Conservation (phyloP, 2,797 vertebrate species). For the Acanthis flammea region DNA sequence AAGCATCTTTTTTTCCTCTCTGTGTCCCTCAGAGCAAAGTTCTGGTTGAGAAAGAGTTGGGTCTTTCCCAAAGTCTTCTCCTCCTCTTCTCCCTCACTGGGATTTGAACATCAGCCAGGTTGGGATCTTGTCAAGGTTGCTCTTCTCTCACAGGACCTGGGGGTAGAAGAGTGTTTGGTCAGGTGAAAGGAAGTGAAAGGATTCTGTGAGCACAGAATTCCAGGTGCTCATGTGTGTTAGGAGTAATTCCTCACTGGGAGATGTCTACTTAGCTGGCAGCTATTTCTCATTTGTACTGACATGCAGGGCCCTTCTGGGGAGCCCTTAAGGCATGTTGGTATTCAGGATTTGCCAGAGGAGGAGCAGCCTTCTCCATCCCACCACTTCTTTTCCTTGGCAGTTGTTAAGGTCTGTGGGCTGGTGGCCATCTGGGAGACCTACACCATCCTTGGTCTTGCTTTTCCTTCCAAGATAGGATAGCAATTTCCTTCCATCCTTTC, state of each 20-base stretch:
- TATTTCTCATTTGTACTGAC: background rate
- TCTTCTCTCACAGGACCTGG: background rate
- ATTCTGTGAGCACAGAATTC: background rate
- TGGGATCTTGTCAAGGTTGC: background rate
- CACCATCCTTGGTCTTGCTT: background rate
- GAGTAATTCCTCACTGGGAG: background rate
- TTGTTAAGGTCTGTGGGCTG: background rate
- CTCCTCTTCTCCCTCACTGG: background rate
- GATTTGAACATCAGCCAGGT: background rate
- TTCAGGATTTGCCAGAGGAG: background rate
- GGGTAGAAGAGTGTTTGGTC: background rate
- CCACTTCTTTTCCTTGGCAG: background rate
- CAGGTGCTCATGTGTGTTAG: background rate
- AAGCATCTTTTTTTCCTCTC: background rate
- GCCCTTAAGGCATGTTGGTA: background rate
- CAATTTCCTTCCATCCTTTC: background rate
- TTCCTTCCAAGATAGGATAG: background rate
- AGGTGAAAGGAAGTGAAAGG: background rate
- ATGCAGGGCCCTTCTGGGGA: background rate
- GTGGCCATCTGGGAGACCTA: background rate
- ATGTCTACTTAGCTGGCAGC: background rate
- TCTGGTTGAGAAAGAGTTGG: background rate
- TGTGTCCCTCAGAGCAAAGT: background rate
- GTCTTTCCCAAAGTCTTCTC: background rate
- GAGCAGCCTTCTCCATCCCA: background rate